Conservation (phyloP, 1,140 invertebrate genomes). For the Lepidurus apus region DNA sequence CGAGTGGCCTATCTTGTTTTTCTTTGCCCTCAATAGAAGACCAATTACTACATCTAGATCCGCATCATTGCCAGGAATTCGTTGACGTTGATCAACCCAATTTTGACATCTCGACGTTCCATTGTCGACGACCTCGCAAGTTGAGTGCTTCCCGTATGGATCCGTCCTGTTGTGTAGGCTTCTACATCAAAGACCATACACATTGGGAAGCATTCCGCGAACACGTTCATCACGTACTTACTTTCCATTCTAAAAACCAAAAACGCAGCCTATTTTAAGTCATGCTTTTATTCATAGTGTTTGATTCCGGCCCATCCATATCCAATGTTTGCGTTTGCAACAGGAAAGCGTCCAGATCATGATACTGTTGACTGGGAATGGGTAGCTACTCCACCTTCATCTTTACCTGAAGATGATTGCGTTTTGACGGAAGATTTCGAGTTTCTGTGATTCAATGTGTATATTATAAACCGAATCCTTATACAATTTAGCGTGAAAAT, state of each 20-base stretch:
- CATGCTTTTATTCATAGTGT: not conserved
- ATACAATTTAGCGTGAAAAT: not conserved
- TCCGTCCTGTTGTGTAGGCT: constrained; percentile 88
- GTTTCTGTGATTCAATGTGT: not conserved
- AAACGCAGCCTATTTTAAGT: not conserved
- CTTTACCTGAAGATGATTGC: constrained; percentile 8
- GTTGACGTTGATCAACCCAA: constrained; percentile 70
- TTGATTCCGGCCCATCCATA: not conserved
- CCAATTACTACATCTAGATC: constrained; percentile 84
- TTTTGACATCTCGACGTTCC: constrained; percentile 69
- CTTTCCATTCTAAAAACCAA: not conserved
- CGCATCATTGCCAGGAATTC: constrained; percentile 85
- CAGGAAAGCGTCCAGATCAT: not conserved
- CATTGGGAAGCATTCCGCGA: not conserved
- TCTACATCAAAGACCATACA: constrained; percentile 50
- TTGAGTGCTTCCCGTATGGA: constrained; percentile 82
- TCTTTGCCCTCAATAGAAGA: constrained; percentile 55
- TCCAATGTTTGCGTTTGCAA: not conserved
- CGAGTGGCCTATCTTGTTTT: constrained; percentile 23
- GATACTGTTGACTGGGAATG: not conserved
- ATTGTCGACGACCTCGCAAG: constrained; percentile 80
- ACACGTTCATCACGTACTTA: constrained; percentile 4
- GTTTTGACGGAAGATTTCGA: constrained; percentile 14
- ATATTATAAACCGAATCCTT: not conserved
- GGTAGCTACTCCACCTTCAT: constrained; percentile 3